These are phyloP conservation scores for Morelia viridis DNA, from an alignment of 2,797 vertebrate genomes.

Conservation along the genomic window DNA sequence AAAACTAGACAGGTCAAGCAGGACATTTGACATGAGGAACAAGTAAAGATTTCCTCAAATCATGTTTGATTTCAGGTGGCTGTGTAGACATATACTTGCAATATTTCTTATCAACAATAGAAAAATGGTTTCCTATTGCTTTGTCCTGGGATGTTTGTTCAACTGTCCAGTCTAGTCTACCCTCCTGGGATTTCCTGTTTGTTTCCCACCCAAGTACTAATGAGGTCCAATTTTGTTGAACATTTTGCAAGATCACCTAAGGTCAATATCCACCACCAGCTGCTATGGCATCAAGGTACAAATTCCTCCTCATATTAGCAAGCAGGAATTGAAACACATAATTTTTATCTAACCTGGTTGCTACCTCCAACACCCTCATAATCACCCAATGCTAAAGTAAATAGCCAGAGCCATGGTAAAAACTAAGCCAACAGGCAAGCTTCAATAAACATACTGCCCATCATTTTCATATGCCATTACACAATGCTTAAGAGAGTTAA, in stretches of 20 bases:
- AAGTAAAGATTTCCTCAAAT: background rate
- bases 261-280: background rate
- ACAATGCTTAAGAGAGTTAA: background rate
- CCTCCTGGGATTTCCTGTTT: background rate
- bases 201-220: background rate
- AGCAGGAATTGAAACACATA: background rate
- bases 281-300: background rate
- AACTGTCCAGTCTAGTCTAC: background rate
- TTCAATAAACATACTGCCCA: background rate
- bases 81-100: background rate
- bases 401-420: background rate
- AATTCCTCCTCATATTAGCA: background rate
- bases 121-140: background rate
- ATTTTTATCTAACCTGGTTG: background rate
- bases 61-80: background rate
- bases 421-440: background rate
- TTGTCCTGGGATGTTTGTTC: background rate
- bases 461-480: background rate
- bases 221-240: background rate
- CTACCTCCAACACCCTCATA: background rate
- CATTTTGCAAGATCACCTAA: background rate
- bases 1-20: background rate
- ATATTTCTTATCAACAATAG: background rate
- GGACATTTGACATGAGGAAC: background rate
- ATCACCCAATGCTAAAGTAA: background rate